Percentiles rank a stretch among this genome's conserved stretches.
phyloP scores from a whole-genome alignment of 1,140 invertebrate genomes.

The Fragariocoptes setiger region DNA sequence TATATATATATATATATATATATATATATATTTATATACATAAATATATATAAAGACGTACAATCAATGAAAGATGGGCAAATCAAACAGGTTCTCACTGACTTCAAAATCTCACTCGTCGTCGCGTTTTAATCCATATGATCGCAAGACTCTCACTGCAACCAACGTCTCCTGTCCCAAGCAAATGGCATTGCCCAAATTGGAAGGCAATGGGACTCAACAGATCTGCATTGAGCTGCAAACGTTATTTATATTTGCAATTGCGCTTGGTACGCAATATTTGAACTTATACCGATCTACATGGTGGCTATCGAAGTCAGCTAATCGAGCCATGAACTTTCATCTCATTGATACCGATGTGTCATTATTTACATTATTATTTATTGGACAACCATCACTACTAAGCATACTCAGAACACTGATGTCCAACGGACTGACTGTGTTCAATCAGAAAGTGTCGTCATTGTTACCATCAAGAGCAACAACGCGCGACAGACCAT shows the following conservation, averaged over 20 bases:
- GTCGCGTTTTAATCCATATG: background rate
- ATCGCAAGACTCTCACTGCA: background rate
- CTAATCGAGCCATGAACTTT: constrained; percentile 65
- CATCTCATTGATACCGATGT: constrained; percentile 66
- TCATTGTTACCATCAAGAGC: too few relatives aligned
- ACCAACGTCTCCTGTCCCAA: constrained; percentile 22
- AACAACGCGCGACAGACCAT: too few relatives aligned
- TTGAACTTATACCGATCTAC: constrained; percentile 74
- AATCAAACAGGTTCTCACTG: background rate
- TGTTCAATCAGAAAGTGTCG: too few relatives aligned
- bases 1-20: too few relatives aligned
- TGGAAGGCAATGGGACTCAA: constrained; percentile 31
- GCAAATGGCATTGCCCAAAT: constrained; percentile 49
- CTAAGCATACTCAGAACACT: constrained; percentile 26
- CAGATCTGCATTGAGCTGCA: constrained; percentile 56
- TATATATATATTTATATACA: too few relatives aligned
- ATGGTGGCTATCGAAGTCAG: constrained; percentile 85
- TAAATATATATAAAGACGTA: too few relatives aligned
- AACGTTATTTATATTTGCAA: constrained; percentile 32
- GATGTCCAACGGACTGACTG: background rate
- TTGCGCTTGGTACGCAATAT: constrained; percentile 45
- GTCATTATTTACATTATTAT: constrained; percentile 40
- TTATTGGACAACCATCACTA: constrained; percentile 40
- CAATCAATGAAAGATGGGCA: background rate
- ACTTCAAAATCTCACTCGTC: background rate